Conservation (phyloP, 1,140 invertebrate genomes). For the Diploscapter pachys region DNA sequence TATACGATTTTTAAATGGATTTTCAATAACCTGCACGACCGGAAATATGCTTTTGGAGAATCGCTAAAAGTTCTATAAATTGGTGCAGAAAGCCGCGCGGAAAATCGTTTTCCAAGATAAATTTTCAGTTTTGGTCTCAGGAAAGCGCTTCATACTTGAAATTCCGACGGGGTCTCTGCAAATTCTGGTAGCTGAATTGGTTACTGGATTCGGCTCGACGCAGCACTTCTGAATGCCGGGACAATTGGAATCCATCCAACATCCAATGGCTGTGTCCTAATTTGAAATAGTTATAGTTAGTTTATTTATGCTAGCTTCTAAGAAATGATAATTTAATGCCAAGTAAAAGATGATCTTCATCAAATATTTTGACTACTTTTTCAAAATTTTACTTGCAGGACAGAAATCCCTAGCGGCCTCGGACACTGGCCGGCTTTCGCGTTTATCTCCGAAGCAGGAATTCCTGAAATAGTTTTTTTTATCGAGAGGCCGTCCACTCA, state of each 20-base stretch:
- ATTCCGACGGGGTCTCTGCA: slow-evolving; percentile 42
- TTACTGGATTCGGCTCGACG: slow-evolving; percentile 41
- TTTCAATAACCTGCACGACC: no score
- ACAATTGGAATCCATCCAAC: slow-evolving; percentile 42
- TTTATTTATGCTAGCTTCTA: no score
- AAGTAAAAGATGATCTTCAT: no score
- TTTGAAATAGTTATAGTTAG: background rate
- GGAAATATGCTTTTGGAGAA: no score
- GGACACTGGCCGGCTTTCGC: slow-evolving; percentile 41
- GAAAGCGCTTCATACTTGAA: slow-evolving; percentile 32
- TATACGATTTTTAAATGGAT: no score
- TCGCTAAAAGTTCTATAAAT: no score
- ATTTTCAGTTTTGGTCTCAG: background rate
- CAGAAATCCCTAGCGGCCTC: slow-evolving; percentile 37
- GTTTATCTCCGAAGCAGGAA: slow-evolving; percentile 42
- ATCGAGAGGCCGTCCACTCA: no score
- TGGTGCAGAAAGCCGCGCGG: no score
- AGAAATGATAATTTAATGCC: no score
- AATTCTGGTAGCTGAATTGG: slow-evolving; percentile 42
- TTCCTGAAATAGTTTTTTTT: slow-evolving; percentile 27
- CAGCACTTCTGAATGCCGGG: slow-evolving; percentile 44
- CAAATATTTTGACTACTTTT: background rate
- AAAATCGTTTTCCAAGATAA: no score
- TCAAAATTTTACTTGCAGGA: slow-evolving; percentile 23
- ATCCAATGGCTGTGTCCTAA: slow-evolving; percentile 38